Conservation (phyloP, 2,113 vertebrate species). For the Gallinago undulata region DNA sequence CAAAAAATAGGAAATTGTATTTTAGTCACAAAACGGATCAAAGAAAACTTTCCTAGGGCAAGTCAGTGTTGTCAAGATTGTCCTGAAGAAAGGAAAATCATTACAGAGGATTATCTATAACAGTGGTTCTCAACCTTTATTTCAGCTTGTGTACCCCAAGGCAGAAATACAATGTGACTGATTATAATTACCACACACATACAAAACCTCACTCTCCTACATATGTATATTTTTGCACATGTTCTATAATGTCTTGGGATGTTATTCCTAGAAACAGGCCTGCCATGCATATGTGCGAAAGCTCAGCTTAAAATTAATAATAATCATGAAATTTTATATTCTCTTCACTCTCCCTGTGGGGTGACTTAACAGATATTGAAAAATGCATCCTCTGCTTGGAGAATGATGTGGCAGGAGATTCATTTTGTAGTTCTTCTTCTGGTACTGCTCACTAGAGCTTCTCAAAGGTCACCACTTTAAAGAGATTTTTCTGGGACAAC, state of each 20-base stretch:
- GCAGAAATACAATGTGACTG: conserved; percentile 43
- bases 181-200: neutral
- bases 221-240: neutral
- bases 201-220: neutral
- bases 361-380: neutral
- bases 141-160: conserved; percentile 27
- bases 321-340: neutral
- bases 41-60: conserved; percentile 49
- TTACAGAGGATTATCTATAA: conserved; percentile 63
- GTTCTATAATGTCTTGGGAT: neutral
- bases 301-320: neutral
- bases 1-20: conserved; percentile 24
- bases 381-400: neutral
- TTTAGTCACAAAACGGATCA: conserved; percentile 56
- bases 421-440: neutral
- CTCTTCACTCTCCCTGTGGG: neutral
- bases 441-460: neutral
- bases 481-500: neutral
- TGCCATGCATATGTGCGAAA: neutral
- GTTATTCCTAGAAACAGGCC: neutral
- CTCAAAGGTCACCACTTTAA: neutral
- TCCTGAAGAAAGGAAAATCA: conserved; percentile 62
- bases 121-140: conserved; percentile 27
- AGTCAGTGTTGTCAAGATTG: conserved; percentile 50
- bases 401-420: neutral